Percentiles rank a stretch among this genome's conserved stretches.
Conservation (phyloP, 2,113 vertebrate genomes). For the Ailuropoda melanoleuca region DNA sequence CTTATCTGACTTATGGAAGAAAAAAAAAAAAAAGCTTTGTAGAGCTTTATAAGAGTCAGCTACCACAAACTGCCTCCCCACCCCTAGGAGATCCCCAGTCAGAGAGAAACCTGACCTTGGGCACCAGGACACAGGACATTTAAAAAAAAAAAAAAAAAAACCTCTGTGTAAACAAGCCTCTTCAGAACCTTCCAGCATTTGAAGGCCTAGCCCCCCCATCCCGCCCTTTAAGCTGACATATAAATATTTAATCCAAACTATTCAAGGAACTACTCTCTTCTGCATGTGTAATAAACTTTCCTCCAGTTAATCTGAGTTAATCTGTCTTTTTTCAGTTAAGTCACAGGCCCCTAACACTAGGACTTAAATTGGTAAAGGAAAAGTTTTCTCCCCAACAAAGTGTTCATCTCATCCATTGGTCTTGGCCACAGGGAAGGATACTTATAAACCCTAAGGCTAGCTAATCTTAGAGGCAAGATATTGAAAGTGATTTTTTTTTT, state of each 20-base stretch:
- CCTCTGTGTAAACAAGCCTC: background rate
- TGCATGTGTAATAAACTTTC: background rate
- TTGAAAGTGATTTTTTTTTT: background rate
- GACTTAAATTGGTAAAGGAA: background rate
- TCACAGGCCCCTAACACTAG: background rate
- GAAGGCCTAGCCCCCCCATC: background rate
- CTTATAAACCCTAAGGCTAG: background rate
- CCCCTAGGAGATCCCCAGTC: background rate
- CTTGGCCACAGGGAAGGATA: background rate
- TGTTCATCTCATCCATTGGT: background rate
- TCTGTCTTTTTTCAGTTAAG: background rate
- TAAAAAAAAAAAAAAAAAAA: background rate
- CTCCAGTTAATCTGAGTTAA: background rate
- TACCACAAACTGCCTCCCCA: background rate
- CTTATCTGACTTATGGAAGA: background rate
- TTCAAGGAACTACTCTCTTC: background rate
- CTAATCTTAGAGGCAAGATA: background rate
- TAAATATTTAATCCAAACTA: background rate
- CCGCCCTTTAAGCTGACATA: background rate
- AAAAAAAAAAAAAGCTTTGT: too few relatives aligned
- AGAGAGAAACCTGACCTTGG: background rate
- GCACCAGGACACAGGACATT: too few relatives aligned
- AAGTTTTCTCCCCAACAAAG: background rate
- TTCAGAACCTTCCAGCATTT: background rate
- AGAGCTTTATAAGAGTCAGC: background rate